A percentile compares a stretch with the other conserved stretches of the same genome.
phyloP scores from a whole-genome alignment of 2,797 vertebrate species.

The Chelon auratus region DNA sequence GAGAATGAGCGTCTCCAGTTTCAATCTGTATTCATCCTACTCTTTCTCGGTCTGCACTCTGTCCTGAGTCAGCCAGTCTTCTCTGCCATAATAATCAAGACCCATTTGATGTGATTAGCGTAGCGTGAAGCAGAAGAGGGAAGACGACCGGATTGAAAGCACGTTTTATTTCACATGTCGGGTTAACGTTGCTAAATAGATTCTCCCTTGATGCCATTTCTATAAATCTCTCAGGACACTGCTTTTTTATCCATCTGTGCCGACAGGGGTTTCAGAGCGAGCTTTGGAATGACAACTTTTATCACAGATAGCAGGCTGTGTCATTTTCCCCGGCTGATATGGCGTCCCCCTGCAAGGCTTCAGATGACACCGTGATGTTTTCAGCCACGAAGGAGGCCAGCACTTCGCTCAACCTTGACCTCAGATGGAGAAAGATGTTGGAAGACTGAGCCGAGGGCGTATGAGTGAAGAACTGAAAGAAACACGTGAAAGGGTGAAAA shows the following conservation, averaged over 20 bases:
- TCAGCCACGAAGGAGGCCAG: slow-evolving; percentile 41
- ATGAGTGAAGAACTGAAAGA: slow-evolving; percentile 9
- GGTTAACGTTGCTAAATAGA: slow-evolving; percentile 52
- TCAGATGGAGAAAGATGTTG: slow-evolving; percentile 8
- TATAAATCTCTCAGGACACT: slow-evolving; percentile 30
- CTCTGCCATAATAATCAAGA: slow-evolving; percentile 51
- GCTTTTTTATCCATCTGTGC: slow-evolving; percentile 37
- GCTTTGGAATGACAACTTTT: slow-evolving; percentile 57
- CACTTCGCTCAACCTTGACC: slow-evolving; percentile 41
- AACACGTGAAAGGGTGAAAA: neutral
- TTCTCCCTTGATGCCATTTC: slow-evolving; percentile 13
- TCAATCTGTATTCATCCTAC: slow-evolving; percentile 49
- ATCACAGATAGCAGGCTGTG: slow-evolving; percentile 19
- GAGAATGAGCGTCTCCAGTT: slow-evolving; percentile 7
- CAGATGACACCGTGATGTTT: slow-evolving; percentile 44
- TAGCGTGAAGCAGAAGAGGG: slow-evolving; percentile 44
- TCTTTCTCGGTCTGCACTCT: slow-evolving; percentile 27
- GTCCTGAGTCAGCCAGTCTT: slow-evolving; percentile 45
- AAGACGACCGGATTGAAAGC: slow-evolving; percentile 36
- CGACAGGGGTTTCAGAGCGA: slow-evolving; percentile 24
- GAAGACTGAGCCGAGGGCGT: slow-evolving; percentile 5
- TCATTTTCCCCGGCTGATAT: slow-evolving; percentile 11
- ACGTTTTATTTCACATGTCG: slow-evolving; percentile 47
- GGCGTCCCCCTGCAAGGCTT: slow-evolving; percentile 9
- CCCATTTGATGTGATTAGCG: slow-evolving; percentile 64